Evolutionary conservation across 2,113 vertebrate genomes (phyloP).

Genomic region (Xenus cinereus): DNA sequence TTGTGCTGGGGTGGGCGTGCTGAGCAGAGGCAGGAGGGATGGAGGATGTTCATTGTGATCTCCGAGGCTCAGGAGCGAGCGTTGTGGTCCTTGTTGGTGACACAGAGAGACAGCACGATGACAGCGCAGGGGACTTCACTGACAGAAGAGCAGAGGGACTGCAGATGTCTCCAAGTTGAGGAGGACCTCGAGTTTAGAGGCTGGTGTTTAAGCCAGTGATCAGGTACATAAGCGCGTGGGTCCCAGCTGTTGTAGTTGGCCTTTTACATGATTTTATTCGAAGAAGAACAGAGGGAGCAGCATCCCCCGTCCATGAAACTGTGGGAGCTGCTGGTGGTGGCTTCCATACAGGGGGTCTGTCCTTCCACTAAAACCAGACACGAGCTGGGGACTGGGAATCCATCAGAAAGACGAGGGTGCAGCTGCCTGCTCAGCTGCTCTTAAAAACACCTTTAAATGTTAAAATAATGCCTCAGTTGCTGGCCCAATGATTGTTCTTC

Average conservation of each 20-base stretch:
- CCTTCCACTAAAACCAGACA: accelerated
- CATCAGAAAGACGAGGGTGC: too few relatives aligned
- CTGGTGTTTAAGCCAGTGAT: not conserved
- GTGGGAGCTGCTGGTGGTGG: not conserved
- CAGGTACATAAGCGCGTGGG: not conserved
- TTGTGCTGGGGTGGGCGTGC: too few relatives aligned
- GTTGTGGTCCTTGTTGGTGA: not conserved
- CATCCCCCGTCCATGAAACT: not conserved
- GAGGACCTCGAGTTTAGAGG: not conserved
- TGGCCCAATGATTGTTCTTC: not conserved
- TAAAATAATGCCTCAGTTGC: not conserved
- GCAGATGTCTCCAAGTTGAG: not conserved
- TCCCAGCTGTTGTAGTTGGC: accelerated
- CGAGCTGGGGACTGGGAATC: accelerated
- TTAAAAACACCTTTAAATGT: not conserved
- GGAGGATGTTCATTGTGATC: accelerated
- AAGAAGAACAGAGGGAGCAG: not conserved
- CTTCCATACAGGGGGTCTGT: not conserved
- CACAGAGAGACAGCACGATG: accelerated
- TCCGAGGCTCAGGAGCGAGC: not conserved
- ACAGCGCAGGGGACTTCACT: not conserved
- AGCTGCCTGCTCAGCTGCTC: not conserved
- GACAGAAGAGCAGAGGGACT: not conserved
- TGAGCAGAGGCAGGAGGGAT: not conserved
- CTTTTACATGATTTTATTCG: not conserved